These are phyloP conservation scores for Lydus trimaculatus DNA, from an alignment of 2,888 invertebrate species.

Conservation along the genomic window DNA sequence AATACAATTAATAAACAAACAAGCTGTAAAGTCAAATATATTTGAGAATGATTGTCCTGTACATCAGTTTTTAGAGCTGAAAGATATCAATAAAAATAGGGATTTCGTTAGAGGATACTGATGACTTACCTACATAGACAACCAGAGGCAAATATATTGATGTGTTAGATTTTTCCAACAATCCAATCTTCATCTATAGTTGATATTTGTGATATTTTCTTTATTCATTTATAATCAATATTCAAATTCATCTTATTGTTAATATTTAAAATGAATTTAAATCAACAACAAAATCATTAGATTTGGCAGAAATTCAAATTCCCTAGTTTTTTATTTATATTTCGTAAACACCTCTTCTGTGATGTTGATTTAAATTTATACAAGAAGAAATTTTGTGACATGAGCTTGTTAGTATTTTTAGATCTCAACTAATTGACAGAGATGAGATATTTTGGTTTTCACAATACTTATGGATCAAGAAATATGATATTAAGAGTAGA, in stretches of 20 bases:
- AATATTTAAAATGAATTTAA: neutral
- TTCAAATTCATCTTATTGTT: neutral
- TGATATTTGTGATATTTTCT: neutral
- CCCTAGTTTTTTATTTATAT: neutral
- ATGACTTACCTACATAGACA: neutral
- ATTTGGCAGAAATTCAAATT: no score
- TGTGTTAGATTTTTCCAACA: neutral
- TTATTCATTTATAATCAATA: neutral
- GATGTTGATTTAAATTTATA: conserved; percentile 18
- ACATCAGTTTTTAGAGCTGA: neutral
- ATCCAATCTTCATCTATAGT: neutral
- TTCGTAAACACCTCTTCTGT: neutral
- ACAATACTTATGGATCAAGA: no score
- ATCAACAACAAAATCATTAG: neutral
- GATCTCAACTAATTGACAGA: no score
- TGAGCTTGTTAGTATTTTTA: conserved; percentile 26
- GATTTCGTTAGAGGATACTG: neutral
- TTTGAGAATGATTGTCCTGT: no score
- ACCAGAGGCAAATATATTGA: neutral
- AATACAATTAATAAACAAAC: no score
- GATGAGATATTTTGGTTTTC: conserved; percentile 14
- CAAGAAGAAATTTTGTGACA: conserved; percentile 19
- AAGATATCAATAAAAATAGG: neutral
- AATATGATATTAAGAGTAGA: neutral
- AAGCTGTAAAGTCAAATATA: no score